Conservation (phyloP, 2,113 vertebrate genomes). For the Sigmodon hispidus region DNA sequence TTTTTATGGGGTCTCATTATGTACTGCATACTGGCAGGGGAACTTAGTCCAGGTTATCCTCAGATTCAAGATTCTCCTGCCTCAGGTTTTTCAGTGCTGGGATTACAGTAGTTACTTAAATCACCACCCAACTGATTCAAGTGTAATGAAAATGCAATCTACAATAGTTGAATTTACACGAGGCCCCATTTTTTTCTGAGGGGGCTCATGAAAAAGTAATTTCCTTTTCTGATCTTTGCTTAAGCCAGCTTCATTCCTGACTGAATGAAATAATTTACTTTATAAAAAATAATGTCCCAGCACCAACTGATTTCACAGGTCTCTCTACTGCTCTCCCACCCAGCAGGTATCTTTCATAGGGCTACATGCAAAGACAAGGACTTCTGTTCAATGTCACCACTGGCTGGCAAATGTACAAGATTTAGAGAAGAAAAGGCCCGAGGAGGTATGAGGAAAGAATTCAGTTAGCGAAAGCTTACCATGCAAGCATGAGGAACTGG, state of each 20-base stretch:
- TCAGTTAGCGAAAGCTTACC: background rate
- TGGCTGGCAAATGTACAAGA: background rate
- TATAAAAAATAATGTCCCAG: background rate
- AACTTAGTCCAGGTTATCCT: background rate
- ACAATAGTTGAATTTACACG: background rate
- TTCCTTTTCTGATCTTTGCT: constrained; percentile 29
- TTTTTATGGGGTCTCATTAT: background rate
- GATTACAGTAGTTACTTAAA: constrained; percentile 35
- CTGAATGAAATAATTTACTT: constrained; percentile 38
- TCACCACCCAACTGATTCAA: constrained; percentile 5
- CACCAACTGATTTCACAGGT: background rate
- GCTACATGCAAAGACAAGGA: background rate
- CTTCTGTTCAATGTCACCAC: background rate
- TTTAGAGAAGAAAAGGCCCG: background rate
- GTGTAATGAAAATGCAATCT: constrained; percentile 36
- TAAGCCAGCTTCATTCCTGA: constrained; percentile 3
- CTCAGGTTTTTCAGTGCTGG: background rate
- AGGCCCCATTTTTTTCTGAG: constrained; percentile 46
- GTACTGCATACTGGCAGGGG: background rate
- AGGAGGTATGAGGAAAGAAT: background rate
- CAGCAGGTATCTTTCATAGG: background rate
- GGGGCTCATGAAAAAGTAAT: constrained; percentile 51
- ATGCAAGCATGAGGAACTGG: background rate
- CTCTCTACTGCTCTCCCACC: background rate
- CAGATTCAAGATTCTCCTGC: background rate